phyloP scores from a whole-genome alignment of 2,113 vertebrate species.

The Romanogobio albipinnatus region DNA sequence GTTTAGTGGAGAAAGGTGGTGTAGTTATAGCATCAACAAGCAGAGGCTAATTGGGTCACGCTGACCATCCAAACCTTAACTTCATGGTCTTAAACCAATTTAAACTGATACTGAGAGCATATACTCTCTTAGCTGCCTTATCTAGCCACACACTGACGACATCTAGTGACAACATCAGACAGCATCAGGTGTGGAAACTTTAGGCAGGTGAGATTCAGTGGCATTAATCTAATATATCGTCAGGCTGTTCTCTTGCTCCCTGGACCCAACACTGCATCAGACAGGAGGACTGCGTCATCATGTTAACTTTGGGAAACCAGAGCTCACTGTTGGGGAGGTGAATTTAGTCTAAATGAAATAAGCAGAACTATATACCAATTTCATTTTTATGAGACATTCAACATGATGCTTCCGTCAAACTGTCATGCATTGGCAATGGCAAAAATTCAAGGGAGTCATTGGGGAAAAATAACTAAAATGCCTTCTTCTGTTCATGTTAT shows the following conservation, averaged over 20 bases:
- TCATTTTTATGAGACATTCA: not conserved
- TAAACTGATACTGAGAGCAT: not conserved
- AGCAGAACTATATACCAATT: not conserved
- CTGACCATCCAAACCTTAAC: not conserved
- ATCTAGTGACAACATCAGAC: not conserved
- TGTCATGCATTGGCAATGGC: not conserved
- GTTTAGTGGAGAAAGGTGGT: not conserved
- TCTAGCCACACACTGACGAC: not conserved
- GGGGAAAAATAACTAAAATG: too few relatives aligned
- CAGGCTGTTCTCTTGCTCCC: not conserved
- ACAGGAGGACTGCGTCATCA: not conserved
- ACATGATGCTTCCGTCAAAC: not conserved
- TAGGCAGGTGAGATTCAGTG: not conserved
- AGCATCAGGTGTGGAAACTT: constrained; percentile 21
- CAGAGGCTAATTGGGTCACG: not conserved
- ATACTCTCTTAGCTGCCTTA: not conserved
- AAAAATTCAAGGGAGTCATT: not conserved
- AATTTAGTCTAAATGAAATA: not conserved
- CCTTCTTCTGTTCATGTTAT: not conserved
- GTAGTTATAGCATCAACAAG: not conserved
- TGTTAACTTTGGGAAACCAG: not conserved
- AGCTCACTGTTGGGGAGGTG: not conserved
- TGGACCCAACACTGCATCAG: not conserved
- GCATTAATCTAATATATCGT: not conserved
- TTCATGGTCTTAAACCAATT: not conserved